These are phyloP conservation scores for Vulpes vulpes DNA, from an alignment of 2,113 vertebrate genomes.

Conservation along the genomic window DNA sequence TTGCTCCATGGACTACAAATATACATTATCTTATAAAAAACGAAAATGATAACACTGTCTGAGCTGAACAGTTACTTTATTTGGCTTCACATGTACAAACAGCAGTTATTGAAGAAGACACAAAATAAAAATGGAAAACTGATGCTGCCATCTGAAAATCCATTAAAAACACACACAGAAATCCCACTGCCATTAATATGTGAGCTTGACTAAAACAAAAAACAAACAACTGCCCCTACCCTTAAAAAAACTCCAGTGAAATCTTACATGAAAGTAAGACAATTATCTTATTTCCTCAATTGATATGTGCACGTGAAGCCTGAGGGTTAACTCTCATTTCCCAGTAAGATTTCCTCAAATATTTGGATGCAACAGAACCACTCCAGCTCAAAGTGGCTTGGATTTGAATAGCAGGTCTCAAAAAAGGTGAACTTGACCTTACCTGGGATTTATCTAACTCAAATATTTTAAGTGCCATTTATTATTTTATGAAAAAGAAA, in stretches of 20 bases:
- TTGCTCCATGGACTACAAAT: neutral
- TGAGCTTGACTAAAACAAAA: slow-evolving; percentile 31
- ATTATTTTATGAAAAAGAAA: slow-evolving; percentile 20
- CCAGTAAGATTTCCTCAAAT: neutral
- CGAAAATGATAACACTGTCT: neutral
- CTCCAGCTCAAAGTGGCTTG: neutral
- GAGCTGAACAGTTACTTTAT: neutral
- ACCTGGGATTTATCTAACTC: slow-evolving; percentile 28
- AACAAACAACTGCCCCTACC: neutral
- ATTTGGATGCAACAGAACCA: neutral
- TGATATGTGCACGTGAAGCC: neutral
- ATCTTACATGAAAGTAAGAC: neutral
- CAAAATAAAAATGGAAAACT: slow-evolving; percentile 51
- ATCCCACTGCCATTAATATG: neutral
- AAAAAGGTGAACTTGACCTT: slow-evolving; percentile 34
- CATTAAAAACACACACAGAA: slow-evolving; percentile 20
- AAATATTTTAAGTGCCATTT: slow-evolving; percentile 28
- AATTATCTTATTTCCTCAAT: neutral
- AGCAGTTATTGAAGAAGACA: neutral
- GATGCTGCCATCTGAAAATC: neutral
- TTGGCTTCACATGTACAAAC: neutral
- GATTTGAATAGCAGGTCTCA: slow-evolving; percentile 20
- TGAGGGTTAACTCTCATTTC: neutral
- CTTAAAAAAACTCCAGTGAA: neutral
- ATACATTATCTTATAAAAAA: neutral